A percentile compares a stretch with the other conserved stretches of the same genome.
These are phyloP conservation scores for Gallinago solitaria DNA, from an alignment of 2,797 vertebrate species.

Conservation along the genomic window DNA sequence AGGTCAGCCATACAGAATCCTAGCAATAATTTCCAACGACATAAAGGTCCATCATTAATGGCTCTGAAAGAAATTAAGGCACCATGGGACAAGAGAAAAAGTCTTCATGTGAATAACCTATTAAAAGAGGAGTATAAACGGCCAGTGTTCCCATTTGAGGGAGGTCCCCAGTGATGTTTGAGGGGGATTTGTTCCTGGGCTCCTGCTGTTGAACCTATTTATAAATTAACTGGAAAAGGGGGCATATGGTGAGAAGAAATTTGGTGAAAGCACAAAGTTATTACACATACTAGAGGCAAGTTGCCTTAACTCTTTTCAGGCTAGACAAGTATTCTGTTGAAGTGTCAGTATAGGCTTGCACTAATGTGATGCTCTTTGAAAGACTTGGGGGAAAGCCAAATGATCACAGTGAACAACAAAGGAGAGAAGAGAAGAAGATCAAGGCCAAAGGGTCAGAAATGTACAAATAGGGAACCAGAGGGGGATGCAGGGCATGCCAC, in stretches of 20 bases:
- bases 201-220: neutral
- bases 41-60: neutral
- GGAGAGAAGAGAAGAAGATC: neutral
- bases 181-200: neutral
- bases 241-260: neutral
- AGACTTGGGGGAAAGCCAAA: neutral
- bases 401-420: neutral
- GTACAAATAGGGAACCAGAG: neutral
- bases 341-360: neutral
- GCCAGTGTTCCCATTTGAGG: neutral
- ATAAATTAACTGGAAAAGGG: neutral
- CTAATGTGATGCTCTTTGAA: neutral
- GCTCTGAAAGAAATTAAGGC: constrained; percentile 19
- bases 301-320: neutral
- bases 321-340: neutral
- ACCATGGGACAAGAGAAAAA: neutral
- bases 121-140: neutral
- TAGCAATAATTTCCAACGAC: neutral
- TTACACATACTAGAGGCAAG: neutral
- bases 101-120: neutral
- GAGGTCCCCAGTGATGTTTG: neutral
- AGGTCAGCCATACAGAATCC: neutral
- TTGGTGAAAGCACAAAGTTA: neutral
- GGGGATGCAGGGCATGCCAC: neutral
- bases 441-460: neutral